phyloP scores from a whole-genome alignment of 2,888 invertebrate species.

The Rapana venosa region DNA sequence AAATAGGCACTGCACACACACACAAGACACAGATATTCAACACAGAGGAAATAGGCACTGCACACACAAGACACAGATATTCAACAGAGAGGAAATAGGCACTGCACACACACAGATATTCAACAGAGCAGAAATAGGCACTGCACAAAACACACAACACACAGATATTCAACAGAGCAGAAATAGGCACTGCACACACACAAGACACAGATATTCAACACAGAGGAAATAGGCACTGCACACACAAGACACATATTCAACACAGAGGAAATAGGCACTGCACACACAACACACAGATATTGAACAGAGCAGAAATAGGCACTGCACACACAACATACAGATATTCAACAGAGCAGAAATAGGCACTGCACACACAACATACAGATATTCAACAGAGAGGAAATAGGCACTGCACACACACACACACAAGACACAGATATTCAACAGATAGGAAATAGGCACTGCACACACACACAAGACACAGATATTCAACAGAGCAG shows the following conservation, averaged over 20 bases:
- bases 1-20: conserved; percentile 73
- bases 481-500: not conserved
- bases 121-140: conserved; percentile 77
- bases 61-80: not conserved
- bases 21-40: not conserved
- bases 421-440: not conserved
- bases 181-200: not conserved
- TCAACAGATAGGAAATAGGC: too few relatives aligned
- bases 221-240: not conserved
- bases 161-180: too few relatives aligned
- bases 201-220: not conserved
- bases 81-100: not conserved
- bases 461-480: not conserved
- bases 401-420: conserved; percentile 73
- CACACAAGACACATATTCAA: too few relatives aligned
- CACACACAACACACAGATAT: not conserved
- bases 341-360: not conserved
- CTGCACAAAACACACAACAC: conserved; percentile 53
- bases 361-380: too few relatives aligned
- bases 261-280: too few relatives aligned
- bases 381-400: conserved; percentile 74
- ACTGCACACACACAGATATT: conserved; percentile 48
- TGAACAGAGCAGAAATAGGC: too few relatives aligned
- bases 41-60: too few relatives aligned
- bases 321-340: not conserved